A percentile compares a stretch with the other conserved stretches of the same genome.
phyloP scores from a whole-genome alignment of 2,888 invertebrate species.

The Biston stratarius region DNA sequence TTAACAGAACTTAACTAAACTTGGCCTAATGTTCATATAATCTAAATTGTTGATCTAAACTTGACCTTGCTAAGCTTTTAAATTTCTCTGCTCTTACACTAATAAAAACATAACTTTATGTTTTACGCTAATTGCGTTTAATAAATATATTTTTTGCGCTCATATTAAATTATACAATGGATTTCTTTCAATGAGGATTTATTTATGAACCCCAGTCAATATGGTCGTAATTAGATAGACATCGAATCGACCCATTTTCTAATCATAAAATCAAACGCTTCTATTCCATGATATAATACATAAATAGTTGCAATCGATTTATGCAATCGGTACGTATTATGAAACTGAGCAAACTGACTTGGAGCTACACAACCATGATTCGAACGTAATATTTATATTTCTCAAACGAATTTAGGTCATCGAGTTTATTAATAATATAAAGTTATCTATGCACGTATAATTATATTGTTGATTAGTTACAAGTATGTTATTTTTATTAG shows the following conservation, averaged over 20 bases:
- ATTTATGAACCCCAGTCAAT: too few relatives aligned
- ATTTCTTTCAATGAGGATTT: too few relatives aligned
- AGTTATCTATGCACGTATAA: slow-evolving; percentile 1
- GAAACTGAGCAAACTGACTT: slow-evolving; percentile 44
- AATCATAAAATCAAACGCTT: slow-evolving; percentile 16
- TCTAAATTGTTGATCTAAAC: too few relatives aligned
- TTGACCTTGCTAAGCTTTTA: too few relatives aligned
- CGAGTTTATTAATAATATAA: slow-evolving; percentile 35
- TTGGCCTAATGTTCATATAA: too few relatives aligned
- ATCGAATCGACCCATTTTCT: not conserved
- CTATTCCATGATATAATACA: slow-evolving; percentile 52
- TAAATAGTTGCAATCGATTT: slow-evolving; percentile 50
- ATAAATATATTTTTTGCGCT: too few relatives aligned
- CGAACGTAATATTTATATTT: slow-evolving; percentile 47
- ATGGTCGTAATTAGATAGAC: too few relatives aligned
- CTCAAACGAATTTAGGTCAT: slow-evolving; percentile 41
- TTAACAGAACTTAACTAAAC: not conserved
- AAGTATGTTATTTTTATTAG: not conserved
- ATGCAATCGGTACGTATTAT: slow-evolving; percentile 56
- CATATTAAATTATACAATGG: too few relatives aligned
- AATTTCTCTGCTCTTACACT: too few relatives aligned
- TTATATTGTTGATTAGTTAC: not conserved
- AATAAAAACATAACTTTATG: too few relatives aligned
- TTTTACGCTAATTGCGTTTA: too few relatives aligned
- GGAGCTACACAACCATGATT: slow-evolving; percentile 23